These are phyloP conservation scores for Psylliodes chrysocephalus DNA, from an alignment of 2,888 invertebrate species.

Conservation along the genomic window DNA sequence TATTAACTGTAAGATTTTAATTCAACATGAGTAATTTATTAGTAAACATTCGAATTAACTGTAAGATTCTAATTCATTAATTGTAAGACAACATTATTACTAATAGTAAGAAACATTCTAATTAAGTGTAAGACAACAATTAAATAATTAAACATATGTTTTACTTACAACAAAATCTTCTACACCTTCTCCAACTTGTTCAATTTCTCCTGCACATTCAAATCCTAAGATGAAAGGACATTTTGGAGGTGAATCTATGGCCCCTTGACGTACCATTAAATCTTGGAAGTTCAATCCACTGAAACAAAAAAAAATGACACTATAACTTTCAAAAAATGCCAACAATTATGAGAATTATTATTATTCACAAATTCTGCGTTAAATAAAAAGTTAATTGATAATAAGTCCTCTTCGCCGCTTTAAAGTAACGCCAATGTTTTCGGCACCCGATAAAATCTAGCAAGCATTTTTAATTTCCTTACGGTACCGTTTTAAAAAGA, in stretches of 20 bases:
- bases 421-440: neutral
- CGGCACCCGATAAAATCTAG: neutral
- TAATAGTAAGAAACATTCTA: no score
- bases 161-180: conserved; percentile 79
- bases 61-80: no score
- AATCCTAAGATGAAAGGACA: conserved; percentile 89
- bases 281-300: conserved; percentile 92
- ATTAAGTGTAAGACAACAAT: neutral
- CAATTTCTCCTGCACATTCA: conserved; percentile 87
- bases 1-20: no score
- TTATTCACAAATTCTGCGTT: no score
- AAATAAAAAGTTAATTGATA: no score
- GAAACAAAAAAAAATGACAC: conserved; percentile 69
- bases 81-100: no score
- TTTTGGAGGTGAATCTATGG: conserved; percentile 88
- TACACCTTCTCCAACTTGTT: conserved; percentile 81
- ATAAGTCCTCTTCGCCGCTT: no score
- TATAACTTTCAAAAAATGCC: no score
- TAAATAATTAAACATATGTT: no score
- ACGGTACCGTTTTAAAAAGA: neutral
- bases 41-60: no score
- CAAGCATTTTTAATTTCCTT: neutral
- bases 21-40: no score
- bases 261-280: conserved; percentile 87
- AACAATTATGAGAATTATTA: no score